These are phyloP conservation scores for Lithodes maja DNA, from an alignment of 2,888 invertebrate genomes.

Conservation along the genomic window DNA sequence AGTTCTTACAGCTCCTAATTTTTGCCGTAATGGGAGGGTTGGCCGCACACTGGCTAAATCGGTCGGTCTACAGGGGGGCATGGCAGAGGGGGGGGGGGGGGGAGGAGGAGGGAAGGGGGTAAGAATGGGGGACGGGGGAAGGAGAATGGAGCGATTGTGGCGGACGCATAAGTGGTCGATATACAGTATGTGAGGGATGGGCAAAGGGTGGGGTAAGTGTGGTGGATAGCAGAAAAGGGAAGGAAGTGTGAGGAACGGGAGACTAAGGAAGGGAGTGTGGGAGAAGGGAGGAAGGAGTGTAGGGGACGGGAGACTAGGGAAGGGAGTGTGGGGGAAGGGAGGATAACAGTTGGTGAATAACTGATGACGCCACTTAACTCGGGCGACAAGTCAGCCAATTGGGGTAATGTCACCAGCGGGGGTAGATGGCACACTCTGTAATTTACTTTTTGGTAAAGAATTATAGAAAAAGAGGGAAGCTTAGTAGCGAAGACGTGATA, in stretches of 20 bases:
- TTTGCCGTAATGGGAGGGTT: neutral
- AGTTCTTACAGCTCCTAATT: neutral
- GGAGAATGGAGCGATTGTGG: too few species aligned
- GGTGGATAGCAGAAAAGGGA: neutral
- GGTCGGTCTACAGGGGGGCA: neutral
- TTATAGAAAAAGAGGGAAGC: neutral
- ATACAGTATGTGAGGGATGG: too few species aligned
- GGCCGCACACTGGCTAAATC: neutral
- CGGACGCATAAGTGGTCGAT: too few species aligned
- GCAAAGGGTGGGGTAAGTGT: neutral
- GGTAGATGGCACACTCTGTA: neutral
- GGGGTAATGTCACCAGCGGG: neutral
- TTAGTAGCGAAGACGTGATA: too few species aligned
- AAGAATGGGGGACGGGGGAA: too few species aligned
- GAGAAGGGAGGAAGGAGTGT: neutral
- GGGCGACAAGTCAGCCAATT: neutral
- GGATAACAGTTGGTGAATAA: neutral
- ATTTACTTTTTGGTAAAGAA: neutral
- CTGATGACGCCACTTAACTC: neutral
- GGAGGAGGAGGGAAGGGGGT: neutral
- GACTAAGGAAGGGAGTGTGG: neutral
- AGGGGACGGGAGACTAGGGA: neutral
- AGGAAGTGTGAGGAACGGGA: neutral
- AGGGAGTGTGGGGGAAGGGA: too few species aligned
- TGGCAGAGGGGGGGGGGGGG: neutral